Percentiles rank a stretch among this genome's conserved stretches.
Conservation (phyloP, 1,140 invertebrate genomes). For the Rhyzopertha dominica region DNA sequence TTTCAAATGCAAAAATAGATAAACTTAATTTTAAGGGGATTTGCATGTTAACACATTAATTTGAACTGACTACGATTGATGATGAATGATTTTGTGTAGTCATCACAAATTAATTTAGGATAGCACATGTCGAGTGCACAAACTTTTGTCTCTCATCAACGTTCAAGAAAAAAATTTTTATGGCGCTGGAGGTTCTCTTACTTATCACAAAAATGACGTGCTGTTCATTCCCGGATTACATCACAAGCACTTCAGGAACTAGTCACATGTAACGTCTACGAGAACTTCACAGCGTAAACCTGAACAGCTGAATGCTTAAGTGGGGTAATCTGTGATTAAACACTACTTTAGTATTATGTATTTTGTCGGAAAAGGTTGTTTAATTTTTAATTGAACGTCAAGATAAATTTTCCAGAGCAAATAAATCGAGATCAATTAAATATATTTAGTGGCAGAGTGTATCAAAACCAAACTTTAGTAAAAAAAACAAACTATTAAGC, state of each 20-base stretch:
- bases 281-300: background rate
- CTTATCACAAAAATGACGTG: background rate
- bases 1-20: constrained; percentile 1
- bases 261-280: background rate
- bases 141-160: too few relatives aligned
- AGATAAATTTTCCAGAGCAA: background rate
- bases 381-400: background rate
- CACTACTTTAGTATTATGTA: background rate
- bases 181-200: background rate
- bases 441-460: background rate
- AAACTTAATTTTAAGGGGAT: background rate
- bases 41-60: background rate
- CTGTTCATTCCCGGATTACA: background rate
- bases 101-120: background rate
- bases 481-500: too few relatives aligned
- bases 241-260: constrained; percentile 1
- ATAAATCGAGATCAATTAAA: background rate
- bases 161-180: constrained; percentile 2
- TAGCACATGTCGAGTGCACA: background rate
- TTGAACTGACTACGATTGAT: constrained; percentile 1
- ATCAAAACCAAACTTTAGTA: background rate
- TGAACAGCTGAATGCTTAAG: background rate
- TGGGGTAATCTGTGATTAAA: background rate
- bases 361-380: background rate
- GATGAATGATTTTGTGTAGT: background rate